Conservation (phyloP, 2,888 invertebrate species). For the Heterodera filipjevi region DNA sequence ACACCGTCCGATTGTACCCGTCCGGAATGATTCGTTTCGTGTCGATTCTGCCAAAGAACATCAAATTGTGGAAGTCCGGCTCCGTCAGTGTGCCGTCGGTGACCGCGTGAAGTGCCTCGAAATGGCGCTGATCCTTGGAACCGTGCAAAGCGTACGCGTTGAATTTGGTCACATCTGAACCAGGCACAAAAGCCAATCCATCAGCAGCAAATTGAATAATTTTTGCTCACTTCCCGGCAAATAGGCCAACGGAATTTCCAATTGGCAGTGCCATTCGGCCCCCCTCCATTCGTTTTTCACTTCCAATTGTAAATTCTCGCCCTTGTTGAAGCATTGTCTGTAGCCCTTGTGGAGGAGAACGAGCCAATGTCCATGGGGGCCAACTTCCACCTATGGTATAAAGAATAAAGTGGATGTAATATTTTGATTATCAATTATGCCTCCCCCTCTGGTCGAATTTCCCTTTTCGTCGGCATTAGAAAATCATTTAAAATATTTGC, state of each 20-base stretch:
- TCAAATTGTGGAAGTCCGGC: constrained; percentile 69
- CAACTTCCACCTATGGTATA: constrained; percentile 67
- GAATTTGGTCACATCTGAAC: constrained; percentile 66
- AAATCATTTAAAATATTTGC: constrained; percentile 24
- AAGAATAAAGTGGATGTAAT: not conserved
- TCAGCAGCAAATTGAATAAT: not conserved
- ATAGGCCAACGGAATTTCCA: constrained; percentile 68
- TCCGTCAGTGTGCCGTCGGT: constrained; percentile 64
- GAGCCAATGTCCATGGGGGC: constrained; percentile 68
- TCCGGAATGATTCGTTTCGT: constrained; percentile 57
- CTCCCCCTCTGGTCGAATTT: too few species aligned
- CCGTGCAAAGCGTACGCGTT: constrained; percentile 71
- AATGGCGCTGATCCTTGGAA: constrained; percentile 65
- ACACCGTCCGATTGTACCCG: constrained; percentile 57
- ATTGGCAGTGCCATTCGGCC: constrained; percentile 66
- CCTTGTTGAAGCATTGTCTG: constrained; percentile 67
- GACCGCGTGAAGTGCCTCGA: constrained; percentile 68
- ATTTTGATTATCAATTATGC: not conserved
- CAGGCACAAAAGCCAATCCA: not conserved
- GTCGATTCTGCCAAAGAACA: constrained; percentile 66
- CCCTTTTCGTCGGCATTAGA: too few species aligned
- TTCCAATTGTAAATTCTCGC: constrained; percentile 60
- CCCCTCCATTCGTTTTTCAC: constrained; percentile 56
- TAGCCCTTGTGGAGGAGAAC: constrained; percentile 67
- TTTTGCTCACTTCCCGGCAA: constrained; percentile 66